A percentile compares a stretch with the other conserved stretches of the same genome.
phyloP scores from a whole-genome alignment of 2,797 vertebrate genomes.

The Allobates femoralis region DNA sequence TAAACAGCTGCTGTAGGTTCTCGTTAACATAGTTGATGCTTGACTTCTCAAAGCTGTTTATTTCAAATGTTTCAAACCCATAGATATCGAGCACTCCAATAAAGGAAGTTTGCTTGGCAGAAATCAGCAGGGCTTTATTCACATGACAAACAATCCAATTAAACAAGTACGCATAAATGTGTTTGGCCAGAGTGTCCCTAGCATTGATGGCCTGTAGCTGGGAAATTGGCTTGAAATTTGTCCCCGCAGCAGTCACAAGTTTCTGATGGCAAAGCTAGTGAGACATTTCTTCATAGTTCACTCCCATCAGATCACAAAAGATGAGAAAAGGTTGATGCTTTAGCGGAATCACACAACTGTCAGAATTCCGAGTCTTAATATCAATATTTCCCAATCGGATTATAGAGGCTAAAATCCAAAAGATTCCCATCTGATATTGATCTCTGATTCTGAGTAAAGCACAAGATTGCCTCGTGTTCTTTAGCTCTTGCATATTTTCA shows the following conservation, averaged over 20 bases:
- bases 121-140: conserved; percentile 90
- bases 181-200: conserved; percentile 93
- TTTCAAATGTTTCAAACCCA: conserved; percentile 98
- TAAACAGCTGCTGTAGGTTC: conserved; percentile 98
- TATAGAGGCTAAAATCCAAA: conserved; percentile 93
- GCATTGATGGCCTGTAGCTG: conserved; percentile 92
- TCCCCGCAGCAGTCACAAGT: conserved; percentile 92
- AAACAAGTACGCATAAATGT: conserved; percentile 97
- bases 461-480: conserved; percentile 89
- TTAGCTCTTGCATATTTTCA: no score
- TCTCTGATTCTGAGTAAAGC: conserved; percentile 91
- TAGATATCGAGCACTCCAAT: conserved; percentile 98
- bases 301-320: conserved; percentile 94
- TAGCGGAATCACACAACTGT: conserved; percentile 90
- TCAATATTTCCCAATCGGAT: conserved; percentile 96
- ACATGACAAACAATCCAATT: conserved; percentile 97
- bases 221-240: conserved; percentile 93
- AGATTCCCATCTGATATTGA: conserved; percentile 93
- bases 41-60: conserved; percentile 99
- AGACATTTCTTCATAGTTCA: conserved; percentile 94
- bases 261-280: conserved; percentile 98
- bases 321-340: conserved; percentile 87
- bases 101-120: conserved; percentile 93
- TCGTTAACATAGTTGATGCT: conserved; percentile 99
- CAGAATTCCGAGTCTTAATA: conserved; percentile 88